Evolutionary conservation across 2,113 vertebrate species (phyloP), one percentile per base, ranked within the genome.

Genomic region (Nothoprocta perdicaria): DNA sequence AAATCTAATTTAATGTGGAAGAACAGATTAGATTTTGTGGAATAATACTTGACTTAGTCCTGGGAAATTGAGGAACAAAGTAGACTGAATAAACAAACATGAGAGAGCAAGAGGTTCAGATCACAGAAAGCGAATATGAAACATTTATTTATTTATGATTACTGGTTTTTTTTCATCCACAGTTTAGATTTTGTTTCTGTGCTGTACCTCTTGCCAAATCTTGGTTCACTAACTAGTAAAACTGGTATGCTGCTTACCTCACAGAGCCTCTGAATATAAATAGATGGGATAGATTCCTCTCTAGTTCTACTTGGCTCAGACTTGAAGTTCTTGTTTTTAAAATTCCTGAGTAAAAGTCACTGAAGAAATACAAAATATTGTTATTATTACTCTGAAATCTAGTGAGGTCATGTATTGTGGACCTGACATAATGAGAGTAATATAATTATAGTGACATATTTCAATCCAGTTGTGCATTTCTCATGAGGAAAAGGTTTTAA

Each of bases 1-100:
- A 73, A 76, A 90, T 75, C 80, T 86, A 79, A 90, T 66, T 14
- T 79, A 91, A 77, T 60, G 50, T 65, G 66, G 31, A 83, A 74
- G 23, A 57, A 29, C 2, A 57, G 53, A 57, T 57, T 57, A 57
- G 53, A 31, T 57, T 57, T 57, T 60, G 41, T 68, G 57, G 33
- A 83, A 74, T 14, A 83, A 75, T 80, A 50, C 11, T 84, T 67
- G 6, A 31, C 29, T 67, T 88, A 69, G 17, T 63, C 38, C 38
- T 63, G 50, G 66, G 45, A 84, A 79, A n/a, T 69, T 27, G 66
- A 2, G 60, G 46, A 86, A 84, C 41, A 83, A 88, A 88, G 17
- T n/a, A 86, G 68, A 68, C 62, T 12, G 77, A 78, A 74, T 80
- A 85, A 93, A 79, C 40, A 81, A 72, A n/a, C 5, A 57, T 17